phyloP scores from a whole-genome alignment of 2,888 invertebrate genomes.

The Chydorus sphaericus region DNA sequence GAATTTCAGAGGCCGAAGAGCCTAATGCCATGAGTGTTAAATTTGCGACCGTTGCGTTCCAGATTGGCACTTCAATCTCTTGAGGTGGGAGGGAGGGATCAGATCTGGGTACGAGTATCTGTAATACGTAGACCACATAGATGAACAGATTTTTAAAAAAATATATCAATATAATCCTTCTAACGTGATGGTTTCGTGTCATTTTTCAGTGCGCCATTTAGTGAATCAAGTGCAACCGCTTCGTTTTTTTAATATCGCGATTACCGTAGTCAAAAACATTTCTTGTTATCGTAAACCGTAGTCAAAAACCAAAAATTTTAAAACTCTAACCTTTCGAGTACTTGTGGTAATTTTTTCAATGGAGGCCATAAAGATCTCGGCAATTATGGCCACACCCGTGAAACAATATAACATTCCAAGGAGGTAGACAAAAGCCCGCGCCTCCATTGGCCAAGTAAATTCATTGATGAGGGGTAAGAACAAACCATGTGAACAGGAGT shows the following conservation, averaged over 20 bases:
- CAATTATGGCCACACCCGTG: conserved; percentile 40
- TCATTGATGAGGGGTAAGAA: conserved; percentile 35
- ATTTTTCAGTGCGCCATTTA: too few species aligned
- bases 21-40: conserved; percentile 41
- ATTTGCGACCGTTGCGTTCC: conserved; percentile 42
- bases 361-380: conserved; percentile 41
- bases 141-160: too few species aligned
- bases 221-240: background rate
- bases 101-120: too few species aligned
- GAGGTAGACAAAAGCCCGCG: conserved; percentile 33
- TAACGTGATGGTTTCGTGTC: too few species aligned
- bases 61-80: conserved; percentile 32
- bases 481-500: conserved; percentile 25
- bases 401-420: conserved; percentile 38
- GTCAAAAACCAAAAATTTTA: too few species aligned
- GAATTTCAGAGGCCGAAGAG: conserved; percentile 39
- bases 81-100: conserved; percentile 29
- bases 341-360: conserved; percentile 41
- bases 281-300: too few species aligned
- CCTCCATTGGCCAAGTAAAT: conserved; percentile 31
- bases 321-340: conserved; percentile 30
- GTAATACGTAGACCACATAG: too few species aligned
- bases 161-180: too few species aligned
- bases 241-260: too few species aligned
- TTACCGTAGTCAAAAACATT: too few species aligned